A percentile compares a stretch with the other conserved stretches of the same genome.
Conservation (phyloP, 2,797 vertebrate species). For the Bovichtus variegatus region DNA sequence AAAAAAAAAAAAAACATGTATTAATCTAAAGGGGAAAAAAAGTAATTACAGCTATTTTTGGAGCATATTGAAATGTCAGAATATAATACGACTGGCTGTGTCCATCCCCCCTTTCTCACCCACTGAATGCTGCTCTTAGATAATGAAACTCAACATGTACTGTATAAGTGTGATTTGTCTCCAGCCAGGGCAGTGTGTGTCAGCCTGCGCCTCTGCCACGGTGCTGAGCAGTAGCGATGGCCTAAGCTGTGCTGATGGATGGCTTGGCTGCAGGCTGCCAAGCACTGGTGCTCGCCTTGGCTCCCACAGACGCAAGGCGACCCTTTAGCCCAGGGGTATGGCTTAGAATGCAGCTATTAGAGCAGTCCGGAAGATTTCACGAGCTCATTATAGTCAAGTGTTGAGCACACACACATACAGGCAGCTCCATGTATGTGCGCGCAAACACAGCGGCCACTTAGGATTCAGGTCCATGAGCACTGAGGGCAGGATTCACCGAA, state of each 20-base stretch:
- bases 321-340: conserved; percentile 70
- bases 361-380: conserved; percentile 76
- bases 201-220: conserved; percentile 39
- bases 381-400: conserved; percentile 79
- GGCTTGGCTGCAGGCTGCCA: conserved; percentile 66
- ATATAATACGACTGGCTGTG: conserved; percentile 32
- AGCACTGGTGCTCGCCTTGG: conserved; percentile 63
- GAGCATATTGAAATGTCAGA: conserved; percentile 55
- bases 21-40: conserved; percentile 46
- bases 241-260: conserved; percentile 78
- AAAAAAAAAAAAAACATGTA: no score
- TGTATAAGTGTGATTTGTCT: conserved; percentile 60
- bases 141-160: conserved; percentile 65
- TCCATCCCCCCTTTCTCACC: conserved; percentile 16
- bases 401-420: conserved; percentile 41
- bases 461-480: conserved; percentile 65
- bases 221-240: conserved; percentile 71
- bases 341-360: conserved; percentile 79
- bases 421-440: conserved; percentile 36
- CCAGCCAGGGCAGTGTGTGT: conserved; percentile 34
- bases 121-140: conserved; percentile 51
- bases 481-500: conserved; percentile 43
- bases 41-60: conserved; percentile 59
- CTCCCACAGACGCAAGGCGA: conserved; percentile 57
- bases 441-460: conserved; percentile 56